Evolutionary conservation across 1,140 invertebrate species (phyloP), one percentile per base, ranked within the genome.

Genomic region (Sminthurinus signatus): DNA sequence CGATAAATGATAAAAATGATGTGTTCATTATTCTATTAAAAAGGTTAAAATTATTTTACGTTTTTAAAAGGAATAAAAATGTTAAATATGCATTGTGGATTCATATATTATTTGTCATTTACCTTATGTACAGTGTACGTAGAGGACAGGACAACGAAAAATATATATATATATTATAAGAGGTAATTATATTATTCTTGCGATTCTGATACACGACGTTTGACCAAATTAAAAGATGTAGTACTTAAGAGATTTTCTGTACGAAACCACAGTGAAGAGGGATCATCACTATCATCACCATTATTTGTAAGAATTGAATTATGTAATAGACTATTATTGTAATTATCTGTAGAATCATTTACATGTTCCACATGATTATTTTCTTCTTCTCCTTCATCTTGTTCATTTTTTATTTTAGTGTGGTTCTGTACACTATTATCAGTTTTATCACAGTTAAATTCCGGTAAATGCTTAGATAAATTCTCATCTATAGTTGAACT

Each of bases 221-320:
- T 65, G 27, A 66, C 60, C 42, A 63, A 29, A 64, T 65, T 66
- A 52, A 69, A 69, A 42, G 68, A 69, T 36, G 62, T 36, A n/a
- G 68, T 51, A 42, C 29, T 64, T 29, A 65, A 29, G n/a, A 66
- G 28, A 25, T 64, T 60, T 59, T 65, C 67, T 0, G 63, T 69
- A 43, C 67, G 52, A 23, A 69, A 54, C 67, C 67, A 69, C 5
- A 69, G 44, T 12, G 63, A 62, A 4, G 62, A 64, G 43, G 62
- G 27, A 62, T 69, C 63, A 39, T 64, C 62, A 2, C 62, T 39
- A 32, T 29, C 23, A 19, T 52, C 57, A 31, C 12, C 19, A 54
- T 31, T 28, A 31, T 54, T 31, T 8, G 5, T 28, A 48, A n/a
- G 5, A n/a, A n/a, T 19, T 10, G 17, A 5, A n/a, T n/a, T n/a